phyloP scores from a whole-genome alignment of 2,888 invertebrate species.

The Timandra comae region DNA sequence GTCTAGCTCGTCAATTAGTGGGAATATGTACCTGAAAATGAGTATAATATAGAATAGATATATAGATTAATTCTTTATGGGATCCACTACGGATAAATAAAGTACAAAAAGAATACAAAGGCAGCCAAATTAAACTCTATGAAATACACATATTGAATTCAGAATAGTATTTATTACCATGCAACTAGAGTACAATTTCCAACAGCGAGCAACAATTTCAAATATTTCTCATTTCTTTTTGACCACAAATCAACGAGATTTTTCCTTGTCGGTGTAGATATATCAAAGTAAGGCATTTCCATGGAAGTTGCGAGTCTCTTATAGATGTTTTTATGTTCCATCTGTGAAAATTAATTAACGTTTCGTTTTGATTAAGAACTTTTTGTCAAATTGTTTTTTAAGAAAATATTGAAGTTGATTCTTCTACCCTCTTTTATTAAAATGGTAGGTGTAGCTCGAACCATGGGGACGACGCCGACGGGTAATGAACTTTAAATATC shows the following conservation, averaged over 20 bases:
- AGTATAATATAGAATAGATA: too few relatives aligned
- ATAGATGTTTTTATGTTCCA: constrained; percentile 37
- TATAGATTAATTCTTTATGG: too few relatives aligned
- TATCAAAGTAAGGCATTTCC: constrained; percentile 51
- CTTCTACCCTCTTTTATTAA: too few relatives aligned
- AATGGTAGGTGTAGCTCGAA: too few relatives aligned
- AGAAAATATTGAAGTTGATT: constrained; percentile 3
- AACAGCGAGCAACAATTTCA: constrained; percentile 43
- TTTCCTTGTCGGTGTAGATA: constrained; percentile 38
- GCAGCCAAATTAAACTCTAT: too few relatives aligned
- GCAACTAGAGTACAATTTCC: constrained; percentile 46
- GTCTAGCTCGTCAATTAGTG: constrained; percentile 51
- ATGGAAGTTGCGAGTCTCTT: constrained; percentile 46
- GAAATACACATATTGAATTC: neutral
- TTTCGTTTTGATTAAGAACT: neutral
- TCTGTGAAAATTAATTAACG: constrained; percentile 22
- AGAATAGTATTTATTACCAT: constrained; percentile 35
- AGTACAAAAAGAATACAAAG: too few relatives aligned
- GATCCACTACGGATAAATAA: too few relatives aligned
- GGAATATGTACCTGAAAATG: constrained; percentile 48
- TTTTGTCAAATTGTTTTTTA: constrained; percentile 2
- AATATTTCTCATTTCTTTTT: constrained; percentile 37
- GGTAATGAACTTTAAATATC: too few relatives aligned
- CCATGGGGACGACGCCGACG: too few relatives aligned
- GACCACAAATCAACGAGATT: constrained; percentile 42